phyloP scores from a whole-genome alignment of 2,888 invertebrate species.

The Dorcus hopei region DNA sequence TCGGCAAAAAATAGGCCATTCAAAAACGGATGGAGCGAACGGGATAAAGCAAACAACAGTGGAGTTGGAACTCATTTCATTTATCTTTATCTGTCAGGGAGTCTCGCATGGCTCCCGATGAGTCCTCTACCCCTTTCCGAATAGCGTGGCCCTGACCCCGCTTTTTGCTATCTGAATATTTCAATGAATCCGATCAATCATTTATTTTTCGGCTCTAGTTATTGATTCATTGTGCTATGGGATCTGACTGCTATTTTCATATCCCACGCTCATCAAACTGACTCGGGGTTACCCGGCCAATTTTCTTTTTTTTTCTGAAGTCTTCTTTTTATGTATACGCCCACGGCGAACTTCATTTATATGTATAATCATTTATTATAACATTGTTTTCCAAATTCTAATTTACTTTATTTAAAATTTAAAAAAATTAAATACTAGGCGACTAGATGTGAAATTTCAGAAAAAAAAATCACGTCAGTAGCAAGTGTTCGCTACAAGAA shows the following conservation, averaged over 20 bases:
- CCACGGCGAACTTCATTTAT: too few species aligned
- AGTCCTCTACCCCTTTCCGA: constrained; percentile 7
- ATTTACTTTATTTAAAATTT: too few species aligned
- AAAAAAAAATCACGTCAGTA: too few species aligned
- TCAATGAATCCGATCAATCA: constrained; percentile 18
- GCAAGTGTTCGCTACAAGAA: too few species aligned
- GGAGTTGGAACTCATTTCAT: constrained; percentile 25
- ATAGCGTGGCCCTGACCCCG: constrained; percentile 6
- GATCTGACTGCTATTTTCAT: constrained; percentile 4
- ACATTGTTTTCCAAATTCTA: too few species aligned
- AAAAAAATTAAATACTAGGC: too few species aligned
- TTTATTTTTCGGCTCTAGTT: constrained; percentile 10
- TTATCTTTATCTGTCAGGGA: constrained; percentile 25
- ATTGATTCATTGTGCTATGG: constrained; percentile 17
- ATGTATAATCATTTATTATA: too few species aligned
- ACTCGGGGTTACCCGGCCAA: too few species aligned
- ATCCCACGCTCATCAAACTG: too few species aligned
- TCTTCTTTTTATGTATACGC: too few species aligned
- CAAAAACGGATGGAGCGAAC: constrained; percentile 17
- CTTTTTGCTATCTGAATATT: constrained; percentile 19
- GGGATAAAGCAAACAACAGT: constrained; percentile 18
- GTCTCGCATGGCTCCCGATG: not conserved
- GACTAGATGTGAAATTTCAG: too few species aligned
- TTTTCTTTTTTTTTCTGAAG: too few species aligned
- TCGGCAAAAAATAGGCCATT: constrained; percentile 17